A percentile compares a stretch with the other conserved stretches of the same genome.
phyloP scores from a whole-genome alignment of 2,113 vertebrate genomes.

The Lagopus muta region DNA sequence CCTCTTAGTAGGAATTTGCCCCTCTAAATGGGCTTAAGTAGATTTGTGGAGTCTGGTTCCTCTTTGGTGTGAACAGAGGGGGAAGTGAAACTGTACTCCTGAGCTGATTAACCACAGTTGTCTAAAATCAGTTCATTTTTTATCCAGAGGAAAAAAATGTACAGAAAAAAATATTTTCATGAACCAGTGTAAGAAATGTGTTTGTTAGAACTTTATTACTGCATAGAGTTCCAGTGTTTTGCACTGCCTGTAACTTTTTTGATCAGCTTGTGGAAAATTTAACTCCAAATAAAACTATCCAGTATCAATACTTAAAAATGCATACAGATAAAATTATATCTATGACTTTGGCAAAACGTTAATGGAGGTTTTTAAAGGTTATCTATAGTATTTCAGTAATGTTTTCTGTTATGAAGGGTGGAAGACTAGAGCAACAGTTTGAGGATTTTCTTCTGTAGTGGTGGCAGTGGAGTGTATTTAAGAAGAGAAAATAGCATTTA shows the following conservation, averaged over 20 bases:
- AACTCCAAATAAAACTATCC: not conserved
- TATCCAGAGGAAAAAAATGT: not conserved
- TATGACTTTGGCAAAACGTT: not conserved
- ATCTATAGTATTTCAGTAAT: not conserved
- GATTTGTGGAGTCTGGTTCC: not conserved
- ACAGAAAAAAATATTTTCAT: not conserved
- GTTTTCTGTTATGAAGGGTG: not conserved
- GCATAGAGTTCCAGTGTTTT: fast-evolving
- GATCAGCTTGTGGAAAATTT: not conserved
- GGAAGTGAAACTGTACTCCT: not conserved
- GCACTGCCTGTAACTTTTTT: not conserved
- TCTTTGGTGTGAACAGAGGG: not conserved
- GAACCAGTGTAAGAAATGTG: not conserved
- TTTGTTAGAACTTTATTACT: not conserved
- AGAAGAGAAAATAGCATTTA: not conserved
- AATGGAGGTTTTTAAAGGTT: not conserved
- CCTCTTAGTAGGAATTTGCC: not conserved
- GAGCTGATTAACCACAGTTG: not conserved
- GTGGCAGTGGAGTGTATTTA: not conserved
- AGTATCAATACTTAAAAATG: not conserved
- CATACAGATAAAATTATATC: too few relatives aligned
- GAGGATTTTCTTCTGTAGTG: not conserved
- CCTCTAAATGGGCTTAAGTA: not conserved
- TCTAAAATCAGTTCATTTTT: not conserved
- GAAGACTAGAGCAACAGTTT: not conserved